Conservation (phyloP, 2,113 vertebrate species). For the Gopherus flavomarginatus region DNA sequence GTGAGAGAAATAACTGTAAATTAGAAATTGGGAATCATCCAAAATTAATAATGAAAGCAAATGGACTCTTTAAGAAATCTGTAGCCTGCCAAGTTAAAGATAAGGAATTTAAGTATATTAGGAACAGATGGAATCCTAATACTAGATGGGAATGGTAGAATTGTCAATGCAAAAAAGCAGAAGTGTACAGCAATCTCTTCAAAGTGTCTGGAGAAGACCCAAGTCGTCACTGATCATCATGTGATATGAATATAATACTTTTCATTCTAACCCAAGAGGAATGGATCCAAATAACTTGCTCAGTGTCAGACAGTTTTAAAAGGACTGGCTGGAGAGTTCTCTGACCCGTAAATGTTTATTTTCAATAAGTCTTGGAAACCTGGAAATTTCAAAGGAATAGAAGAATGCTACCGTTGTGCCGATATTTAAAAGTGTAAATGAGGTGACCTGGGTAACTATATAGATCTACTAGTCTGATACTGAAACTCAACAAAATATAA, state of each 20-base stretch:
- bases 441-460: neutral
- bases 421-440: neutral
- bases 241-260: neutral
- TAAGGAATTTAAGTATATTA: neutral
- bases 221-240: neutral
- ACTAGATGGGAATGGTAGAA: neutral
- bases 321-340: neutral
- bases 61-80: neutral
- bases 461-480: neutral
- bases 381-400: neutral
- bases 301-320: neutral
- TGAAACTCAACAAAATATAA: neutral
- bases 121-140: neutral
- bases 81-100: neutral
- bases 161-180: neutral
- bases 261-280: neutral
- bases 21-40: neutral
- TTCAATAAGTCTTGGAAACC: neutral
- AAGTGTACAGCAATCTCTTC: neutral
- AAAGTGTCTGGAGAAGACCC: neutral
- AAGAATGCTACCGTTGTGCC: neutral
- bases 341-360: neutral
- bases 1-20: neutral
- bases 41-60: neutral
- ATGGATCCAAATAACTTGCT: neutral